Percentiles rank a stretch among this genome's conserved stretches.
Evolutionary conservation across 2,888 invertebrate genomes (phyloP).

Genomic region (Mesorhabditis belari): DNA sequence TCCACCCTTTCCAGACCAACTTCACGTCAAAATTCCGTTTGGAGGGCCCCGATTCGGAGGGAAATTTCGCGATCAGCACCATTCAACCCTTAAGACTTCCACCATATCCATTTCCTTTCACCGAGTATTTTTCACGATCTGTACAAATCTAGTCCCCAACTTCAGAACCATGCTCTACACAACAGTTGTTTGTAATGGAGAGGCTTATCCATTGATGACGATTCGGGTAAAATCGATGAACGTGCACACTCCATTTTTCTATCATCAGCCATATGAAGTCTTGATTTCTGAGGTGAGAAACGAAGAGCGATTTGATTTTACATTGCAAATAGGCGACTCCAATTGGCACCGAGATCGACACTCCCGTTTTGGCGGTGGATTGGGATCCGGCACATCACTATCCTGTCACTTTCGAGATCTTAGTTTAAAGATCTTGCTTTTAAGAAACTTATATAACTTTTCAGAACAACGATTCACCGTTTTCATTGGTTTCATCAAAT

Average conservation of each 20-base stretch:
- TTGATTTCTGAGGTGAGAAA: conserved; percentile 20
- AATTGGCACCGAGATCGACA: conserved; percentile 31
- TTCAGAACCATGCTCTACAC: conserved; percentile 31
- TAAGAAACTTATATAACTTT: background rate
- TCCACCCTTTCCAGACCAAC: conserved; percentile 10
- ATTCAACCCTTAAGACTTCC: background rate
- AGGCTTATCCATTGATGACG: conserved; percentile 44
- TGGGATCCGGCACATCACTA: conserved; percentile 41
- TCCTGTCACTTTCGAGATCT: conserved; percentile 22
- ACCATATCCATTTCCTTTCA: background rate
- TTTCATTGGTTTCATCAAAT: background rate
- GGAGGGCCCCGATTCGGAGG: background rate
- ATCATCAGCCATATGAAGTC: conserved; percentile 40
- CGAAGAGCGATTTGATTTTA: background rate
- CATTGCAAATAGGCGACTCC: conserved; percentile 12
- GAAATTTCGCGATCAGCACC: background rate
- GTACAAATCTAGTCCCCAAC: background rate
- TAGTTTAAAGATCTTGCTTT: background rate
- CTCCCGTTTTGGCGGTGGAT: conserved; percentile 44
- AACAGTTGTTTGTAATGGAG: conserved; percentile 44
- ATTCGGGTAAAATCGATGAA: conserved; percentile 37
- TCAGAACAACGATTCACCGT: background rate
- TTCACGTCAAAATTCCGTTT: background rate
- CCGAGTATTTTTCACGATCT: background rate
- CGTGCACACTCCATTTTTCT: conserved; percentile 38